phyloP scores from a whole-genome alignment of 1,140 invertebrate genomes.

The Philotrypesis tridentata region DNA sequence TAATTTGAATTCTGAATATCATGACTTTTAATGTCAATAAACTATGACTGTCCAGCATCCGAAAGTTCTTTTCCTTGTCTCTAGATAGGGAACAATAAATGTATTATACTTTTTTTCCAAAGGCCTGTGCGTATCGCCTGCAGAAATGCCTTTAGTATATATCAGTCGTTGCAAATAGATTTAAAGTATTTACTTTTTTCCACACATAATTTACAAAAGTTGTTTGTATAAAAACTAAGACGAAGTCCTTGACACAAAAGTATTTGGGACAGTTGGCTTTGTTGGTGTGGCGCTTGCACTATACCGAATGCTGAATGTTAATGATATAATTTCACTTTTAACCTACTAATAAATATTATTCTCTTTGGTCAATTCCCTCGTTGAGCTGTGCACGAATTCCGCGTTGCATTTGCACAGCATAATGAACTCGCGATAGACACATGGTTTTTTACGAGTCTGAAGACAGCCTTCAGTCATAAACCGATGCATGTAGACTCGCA shows the following conservation, averaged over 20 bases:
- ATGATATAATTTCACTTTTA: slow-evolving; percentile 24
- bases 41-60: not conserved
- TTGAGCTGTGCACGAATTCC: not conserved
- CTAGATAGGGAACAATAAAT: not conserved
- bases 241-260: slow-evolving; percentile 43
- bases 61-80: not conserved
- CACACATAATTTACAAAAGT: not conserved
- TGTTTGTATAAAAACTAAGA: slow-evolving; percentile 39
- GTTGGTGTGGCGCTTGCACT: not conserved
- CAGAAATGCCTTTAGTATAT: not conserved
- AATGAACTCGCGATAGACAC: not conserved
- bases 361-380: not conserved
- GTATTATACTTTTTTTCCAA: not conserved
- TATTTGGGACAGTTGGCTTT: not conserved
- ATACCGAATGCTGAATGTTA: not conserved
- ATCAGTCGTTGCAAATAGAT: not conserved
- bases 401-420: not conserved
- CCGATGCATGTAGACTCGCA: not conserved
- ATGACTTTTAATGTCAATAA: not conserved
- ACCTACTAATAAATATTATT: not conserved
- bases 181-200: not conserved
- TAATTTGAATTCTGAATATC: too few relatives aligned
- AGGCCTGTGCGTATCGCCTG: not conserved
- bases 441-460: not conserved
- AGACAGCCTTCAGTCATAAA: slow-evolving; percentile 25